Evolutionary conservation across 2,888 invertebrate genomes (phyloP).

Genomic region (Aphidoletes aphidimyza): DNA sequence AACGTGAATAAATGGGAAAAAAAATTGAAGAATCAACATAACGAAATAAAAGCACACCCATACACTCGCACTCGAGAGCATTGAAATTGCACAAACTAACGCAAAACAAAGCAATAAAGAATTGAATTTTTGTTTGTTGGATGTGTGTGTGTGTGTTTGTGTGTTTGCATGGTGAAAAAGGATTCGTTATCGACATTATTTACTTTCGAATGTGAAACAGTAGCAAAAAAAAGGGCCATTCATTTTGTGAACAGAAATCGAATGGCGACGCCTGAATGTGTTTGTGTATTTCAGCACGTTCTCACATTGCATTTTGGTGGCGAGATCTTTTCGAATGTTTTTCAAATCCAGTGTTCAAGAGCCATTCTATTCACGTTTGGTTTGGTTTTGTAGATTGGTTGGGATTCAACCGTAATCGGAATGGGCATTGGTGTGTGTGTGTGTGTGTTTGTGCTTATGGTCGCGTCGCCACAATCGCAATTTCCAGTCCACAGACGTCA

Average conservation of each 20-base stretch:
- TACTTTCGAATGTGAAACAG: not conserved
- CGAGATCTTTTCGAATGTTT: not conserved
- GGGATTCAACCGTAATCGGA: too few relatives aligned
- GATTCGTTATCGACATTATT: conserved; percentile 51
- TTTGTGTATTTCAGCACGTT: conserved; percentile 22
- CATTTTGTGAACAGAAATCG: not conserved
- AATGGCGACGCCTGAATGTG: not conserved
- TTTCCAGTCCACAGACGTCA: conserved; percentile 20
- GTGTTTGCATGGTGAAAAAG: not conserved
- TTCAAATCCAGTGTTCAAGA: not conserved
- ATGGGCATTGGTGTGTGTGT: not conserved
- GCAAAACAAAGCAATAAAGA: conserved; percentile 29
- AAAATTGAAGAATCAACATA: conserved; percentile 24
- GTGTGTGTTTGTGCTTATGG: conserved; percentile 4
- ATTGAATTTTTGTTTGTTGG: too few relatives aligned
- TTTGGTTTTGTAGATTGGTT: too few relatives aligned
- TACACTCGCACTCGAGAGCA: too few relatives aligned
- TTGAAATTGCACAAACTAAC: conserved; percentile 6
- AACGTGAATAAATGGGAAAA: not conserved
- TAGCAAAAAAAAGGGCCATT: not conserved
- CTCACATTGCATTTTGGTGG: not conserved
- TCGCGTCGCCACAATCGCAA: conserved; percentile 41
- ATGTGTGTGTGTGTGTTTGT: not conserved
- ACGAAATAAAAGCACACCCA: not conserved
- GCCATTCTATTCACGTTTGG: too few relatives aligned